These are phyloP conservation scores for Drosophila nr. medialis DNA, from an alignment of 2,888 invertebrate genomes.

Conservation along the genomic window DNA sequence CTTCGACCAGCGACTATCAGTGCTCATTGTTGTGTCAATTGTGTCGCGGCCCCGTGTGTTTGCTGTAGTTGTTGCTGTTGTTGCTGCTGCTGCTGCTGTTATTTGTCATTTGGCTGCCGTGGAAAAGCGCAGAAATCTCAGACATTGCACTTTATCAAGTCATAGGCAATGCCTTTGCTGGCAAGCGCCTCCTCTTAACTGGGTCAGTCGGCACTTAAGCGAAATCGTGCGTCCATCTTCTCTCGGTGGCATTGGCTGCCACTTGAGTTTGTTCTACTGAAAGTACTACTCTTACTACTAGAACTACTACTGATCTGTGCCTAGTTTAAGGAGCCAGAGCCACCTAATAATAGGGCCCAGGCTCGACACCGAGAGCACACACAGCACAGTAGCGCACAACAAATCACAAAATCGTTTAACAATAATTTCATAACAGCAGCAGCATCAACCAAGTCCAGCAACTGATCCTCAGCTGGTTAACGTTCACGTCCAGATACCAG, in stretches of 20 bases:
- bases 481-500: conserved; percentile 48
- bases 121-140: conserved; percentile 72
- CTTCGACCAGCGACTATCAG: conserved; percentile 56
- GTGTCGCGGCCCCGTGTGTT: conserved; percentile 62
- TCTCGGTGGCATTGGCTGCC: conserved; percentile 70
- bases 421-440: conserved; percentile 77
- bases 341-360: conserved; percentile 62
- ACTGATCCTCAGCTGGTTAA: conserved; percentile 16
- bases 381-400: conserved; percentile 74
- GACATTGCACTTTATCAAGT: conserved; percentile 73
- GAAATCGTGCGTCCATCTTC: conserved; percentile 71
- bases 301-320: conserved; percentile 12
- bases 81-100: conserved; percentile 47
- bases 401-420: conserved; percentile 82
- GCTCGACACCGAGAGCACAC: conserved; percentile 37
- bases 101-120: conserved; percentile 75
- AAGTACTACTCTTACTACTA: background rate
- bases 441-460: conserved; percentile 9
- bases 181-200: conserved; percentile 55
- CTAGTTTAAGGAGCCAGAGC: conserved; percentile 58
- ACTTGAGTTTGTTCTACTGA: conserved; percentile 54
- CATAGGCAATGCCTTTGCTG: conserved; percentile 47
- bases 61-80: conserved; percentile 37
- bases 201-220: conserved; percentile 79
- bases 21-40: conserved; percentile 79